phyloP scores from a whole-genome alignment of 2,888 invertebrate genomes.

The Drosophila mercatorum region DNA sequence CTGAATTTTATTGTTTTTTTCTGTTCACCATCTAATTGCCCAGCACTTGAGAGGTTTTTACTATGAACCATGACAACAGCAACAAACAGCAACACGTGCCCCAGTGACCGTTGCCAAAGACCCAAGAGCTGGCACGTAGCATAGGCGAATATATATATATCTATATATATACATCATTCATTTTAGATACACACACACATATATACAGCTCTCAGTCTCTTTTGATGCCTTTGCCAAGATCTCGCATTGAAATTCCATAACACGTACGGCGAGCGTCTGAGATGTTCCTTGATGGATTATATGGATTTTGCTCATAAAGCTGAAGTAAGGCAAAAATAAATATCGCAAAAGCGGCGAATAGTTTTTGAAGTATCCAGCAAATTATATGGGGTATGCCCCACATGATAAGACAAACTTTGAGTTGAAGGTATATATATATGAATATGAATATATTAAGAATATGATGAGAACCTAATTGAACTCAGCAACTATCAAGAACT shows the following conservation, averaged over 20 bases:
- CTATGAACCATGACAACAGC: conserved; percentile 41
- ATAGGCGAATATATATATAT: not conserved
- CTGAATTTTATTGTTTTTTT: conserved; percentile 1
- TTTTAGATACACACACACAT: not conserved
- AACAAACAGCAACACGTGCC: conserved; percentile 62
- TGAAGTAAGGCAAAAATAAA: conserved; percentile 63
- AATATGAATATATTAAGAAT: not conserved
- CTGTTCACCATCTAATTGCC: conserved; percentile 53
- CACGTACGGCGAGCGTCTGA: conserved; percentile 82
- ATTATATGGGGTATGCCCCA: conserved; percentile 1
- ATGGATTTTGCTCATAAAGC: conserved; percentile 82
- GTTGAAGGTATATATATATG: not conserved
- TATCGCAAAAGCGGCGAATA: conserved; percentile 56
- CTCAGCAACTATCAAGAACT: no score
- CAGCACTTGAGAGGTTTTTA: conserved; percentile 55
- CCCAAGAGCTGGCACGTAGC: conserved; percentile 45
- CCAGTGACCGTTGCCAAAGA: conserved; percentile 34
- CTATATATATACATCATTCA: not conserved
- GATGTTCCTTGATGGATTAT: conserved; percentile 81
- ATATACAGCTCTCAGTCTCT: not conserved
- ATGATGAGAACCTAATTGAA: not conserved
- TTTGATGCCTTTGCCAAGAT: conserved; percentile 49
- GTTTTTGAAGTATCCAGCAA: conserved; percentile 48
- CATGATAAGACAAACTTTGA: not conserved
- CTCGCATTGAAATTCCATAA: conserved; percentile 81